Evolutionary conservation across 2,113 vertebrate species (phyloP).

Genomic region (Colistium nudipinnis): DNA sequence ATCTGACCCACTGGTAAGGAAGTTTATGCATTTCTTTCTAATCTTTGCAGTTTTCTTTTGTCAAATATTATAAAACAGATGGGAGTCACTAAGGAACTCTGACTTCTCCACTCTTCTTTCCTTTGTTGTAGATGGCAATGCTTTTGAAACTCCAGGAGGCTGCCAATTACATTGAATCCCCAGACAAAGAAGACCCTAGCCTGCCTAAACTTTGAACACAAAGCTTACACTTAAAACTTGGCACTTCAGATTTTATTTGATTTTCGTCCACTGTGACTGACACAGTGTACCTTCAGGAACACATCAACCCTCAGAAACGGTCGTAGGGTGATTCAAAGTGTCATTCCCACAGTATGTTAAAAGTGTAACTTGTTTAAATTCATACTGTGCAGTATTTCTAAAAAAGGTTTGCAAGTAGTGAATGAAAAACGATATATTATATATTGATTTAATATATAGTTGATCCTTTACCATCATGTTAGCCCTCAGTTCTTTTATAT

Average conservation of each 20-base stretch:
- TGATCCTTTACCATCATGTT: constrained; percentile 26
- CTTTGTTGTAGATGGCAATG: constrained; percentile 93
- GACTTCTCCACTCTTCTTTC: constrained; percentile 19
- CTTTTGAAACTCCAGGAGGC: constrained; percentile 98
- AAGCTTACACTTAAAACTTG: constrained; percentile 22
- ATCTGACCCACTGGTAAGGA: constrained; percentile 90
- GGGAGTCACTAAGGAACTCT: neutral
- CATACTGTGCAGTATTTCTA: constrained; percentile 29
- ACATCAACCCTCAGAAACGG: constrained; percentile 28
- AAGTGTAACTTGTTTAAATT: constrained; percentile 21
- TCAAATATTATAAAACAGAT: neutral
- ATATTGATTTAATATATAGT: constrained; percentile 17
- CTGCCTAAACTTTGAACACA: constrained; percentile 84
- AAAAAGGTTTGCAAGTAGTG: constrained; percentile 13
- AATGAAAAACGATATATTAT: constrained; percentile 22
- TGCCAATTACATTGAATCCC: constrained; percentile 97
- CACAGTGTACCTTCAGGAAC: constrained; percentile 56
- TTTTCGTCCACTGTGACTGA: constrained; percentile 20
- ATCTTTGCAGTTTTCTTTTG: neutral
- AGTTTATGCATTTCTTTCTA: neutral
- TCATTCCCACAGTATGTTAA: constrained; percentile 33
- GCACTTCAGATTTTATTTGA: constrained; percentile 25
- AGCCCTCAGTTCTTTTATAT: constrained; percentile 51
- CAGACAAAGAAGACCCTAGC: constrained; percentile 92
- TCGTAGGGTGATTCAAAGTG: constrained; percentile 30